Base-by-base conservation (phyloP, 1,140 invertebrate genomes). In the Gryllus bimaculatus region DNA sequence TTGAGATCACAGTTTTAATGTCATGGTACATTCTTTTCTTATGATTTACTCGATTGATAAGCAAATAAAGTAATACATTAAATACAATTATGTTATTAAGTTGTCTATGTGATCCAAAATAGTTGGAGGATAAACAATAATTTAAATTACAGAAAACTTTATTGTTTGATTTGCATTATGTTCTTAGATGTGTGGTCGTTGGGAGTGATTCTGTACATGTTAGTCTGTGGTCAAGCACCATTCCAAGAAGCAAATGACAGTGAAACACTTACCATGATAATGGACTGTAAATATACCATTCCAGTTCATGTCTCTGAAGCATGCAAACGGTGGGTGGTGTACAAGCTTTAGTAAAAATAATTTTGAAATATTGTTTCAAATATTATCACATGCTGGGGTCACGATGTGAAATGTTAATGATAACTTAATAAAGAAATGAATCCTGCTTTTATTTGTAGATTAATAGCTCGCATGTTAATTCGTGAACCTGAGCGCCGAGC, bases 181-280 rank as follows among this genome's bases (percentile, higher is more conserved):
- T 81, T 86, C 86, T 8, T 83, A 91, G 98, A 99, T 90, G 95
- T 99, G 75, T 99, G 98, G 98, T 98, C 96, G 8, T 88, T 99
- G 74, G 98, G 98, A 74, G 98, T 99, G 7, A 98, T 99, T 84
- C 88, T 99, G 47, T 99, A 96, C 86, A 99, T 99, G 98, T 88
- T 99, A 82, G 98, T 99, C 4, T 97, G 95, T 88, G 98, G 98
- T 18, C 92, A 95, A 84, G 93, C 97, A 18, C 98, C 98, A 18
- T 99, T 99, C 86, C 97, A 99, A 88, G 98, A 99, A 88, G 96
- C 97, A 39, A 99, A 99, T 87, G 98, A 99, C 85, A 98, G 96
- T 84, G 98, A 99, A 89, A 99, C 98, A 0, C 87, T 99, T 18
- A 99, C 97, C 4, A 99, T 98, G 96, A 99, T 99, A 81, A 98